A percentile compares a stretch with the other conserved stretches of the same genome.
These are phyloP conservation scores for Xenopus petersii DNA, from an alignment of 2,797 vertebrate species.

Conservation along the genomic window DNA sequence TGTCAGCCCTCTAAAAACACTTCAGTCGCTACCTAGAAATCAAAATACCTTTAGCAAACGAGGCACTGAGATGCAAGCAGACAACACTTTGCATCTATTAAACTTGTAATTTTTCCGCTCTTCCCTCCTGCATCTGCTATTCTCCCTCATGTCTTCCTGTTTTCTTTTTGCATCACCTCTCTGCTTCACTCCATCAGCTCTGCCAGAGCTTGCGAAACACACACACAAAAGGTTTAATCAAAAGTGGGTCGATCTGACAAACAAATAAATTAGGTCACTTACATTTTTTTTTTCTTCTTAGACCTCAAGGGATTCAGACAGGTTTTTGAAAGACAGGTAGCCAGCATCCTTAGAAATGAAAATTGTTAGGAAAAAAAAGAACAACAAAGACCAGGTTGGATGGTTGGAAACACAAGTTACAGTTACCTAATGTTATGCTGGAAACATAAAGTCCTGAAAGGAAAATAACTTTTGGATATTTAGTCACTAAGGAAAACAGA, in stretches of 20 bases:
- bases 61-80: constrained; percentile 27
- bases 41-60: constrained; percentile 38
- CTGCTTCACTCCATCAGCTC: constrained; percentile 35
- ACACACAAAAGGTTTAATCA: constrained; percentile 44
- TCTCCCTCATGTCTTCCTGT: constrained; percentile 15
- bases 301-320: constrained; percentile 15
- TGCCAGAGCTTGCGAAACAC: constrained; percentile 40
- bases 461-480: too few relatives aligned
- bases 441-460: too few relatives aligned
- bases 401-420: too few relatives aligned
- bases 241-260: constrained; percentile 42
- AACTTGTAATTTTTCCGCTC: constrained; percentile 44
- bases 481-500: too few relatives aligned
- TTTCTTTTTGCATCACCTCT: constrained; percentile 25
- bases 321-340: not conserved
- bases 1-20: constrained; percentile 32
- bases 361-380: too few relatives aligned
- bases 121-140: not conserved
- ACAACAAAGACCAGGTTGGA: too few relatives aligned
- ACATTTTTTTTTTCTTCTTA: constrained; percentile 39
- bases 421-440: too few relatives aligned
- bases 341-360: too few relatives aligned
- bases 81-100: constrained; percentile 42
- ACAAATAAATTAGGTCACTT: constrained; percentile 39
- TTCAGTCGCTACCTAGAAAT: constrained; percentile 19